Percentiles rank a stretch among this genome's conserved stretches.
Conservation (phyloP, 30 jellyfish, hydroid and myxozoan species). For the Rhopilema esculentum region DNA sequence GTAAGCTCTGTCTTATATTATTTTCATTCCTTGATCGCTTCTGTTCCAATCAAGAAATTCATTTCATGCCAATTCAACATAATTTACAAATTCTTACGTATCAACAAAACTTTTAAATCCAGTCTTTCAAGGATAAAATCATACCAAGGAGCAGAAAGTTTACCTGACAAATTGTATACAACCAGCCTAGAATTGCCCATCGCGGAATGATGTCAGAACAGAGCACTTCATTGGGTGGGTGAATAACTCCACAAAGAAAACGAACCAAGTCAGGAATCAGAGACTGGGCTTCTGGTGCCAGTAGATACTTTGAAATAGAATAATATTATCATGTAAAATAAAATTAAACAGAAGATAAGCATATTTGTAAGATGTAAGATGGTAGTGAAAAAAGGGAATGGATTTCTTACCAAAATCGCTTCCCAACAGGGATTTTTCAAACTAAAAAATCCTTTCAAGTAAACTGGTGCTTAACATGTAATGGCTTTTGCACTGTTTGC, state of each 20-base stretch:
- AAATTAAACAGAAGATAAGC: not conserved
- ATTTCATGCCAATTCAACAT: too few species aligned
- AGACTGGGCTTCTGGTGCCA: constrained; percentile 91
- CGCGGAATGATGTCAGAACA: constrained; percentile 97
- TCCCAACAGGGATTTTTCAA: too few species aligned
- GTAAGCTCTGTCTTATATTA: too few species aligned
- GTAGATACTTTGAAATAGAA: constrained; percentile 64
- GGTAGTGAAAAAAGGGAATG: not conserved
- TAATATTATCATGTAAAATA: not conserved
- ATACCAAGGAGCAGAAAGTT: not conserved
- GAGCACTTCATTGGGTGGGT: constrained; percentile 96
- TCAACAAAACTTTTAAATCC: too few species aligned
- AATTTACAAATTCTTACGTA: too few species aligned
- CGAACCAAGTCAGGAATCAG: constrained; percentile 96
- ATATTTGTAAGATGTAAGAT: too few species aligned
- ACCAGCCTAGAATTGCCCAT: constrained; percentile 99
- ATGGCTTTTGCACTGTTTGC: too few species aligned
- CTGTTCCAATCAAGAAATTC: too few species aligned
- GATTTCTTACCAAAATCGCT: too few species aligned
- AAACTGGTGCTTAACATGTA: too few species aligned
- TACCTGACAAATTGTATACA: constrained; percentile 93
- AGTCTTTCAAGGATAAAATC: not conserved
- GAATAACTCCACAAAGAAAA: constrained; percentile 96
- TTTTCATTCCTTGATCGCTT: too few species aligned
- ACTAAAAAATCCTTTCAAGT: too few species aligned